Conservation (phyloP, 2,797 vertebrate species). For the Micrastur ruficollis region DNA sequence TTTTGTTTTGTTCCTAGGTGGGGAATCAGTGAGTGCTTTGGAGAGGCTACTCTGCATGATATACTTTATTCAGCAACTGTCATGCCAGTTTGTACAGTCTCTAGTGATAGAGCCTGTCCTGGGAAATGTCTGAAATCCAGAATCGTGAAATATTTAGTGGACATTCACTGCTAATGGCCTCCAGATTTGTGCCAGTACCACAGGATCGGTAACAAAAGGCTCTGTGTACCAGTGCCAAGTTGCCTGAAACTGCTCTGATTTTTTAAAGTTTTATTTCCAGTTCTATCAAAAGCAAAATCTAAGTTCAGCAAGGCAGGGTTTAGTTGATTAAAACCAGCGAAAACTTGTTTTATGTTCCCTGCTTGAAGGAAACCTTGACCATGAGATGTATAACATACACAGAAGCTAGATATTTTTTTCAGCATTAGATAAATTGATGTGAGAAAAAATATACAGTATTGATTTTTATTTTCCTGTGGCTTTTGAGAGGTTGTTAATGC, state of each 20-base stretch:
- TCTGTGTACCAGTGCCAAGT: neutral
- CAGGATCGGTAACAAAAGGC: neutral
- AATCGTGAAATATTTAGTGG: neutral
- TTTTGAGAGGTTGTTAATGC: constrained; percentile 60
- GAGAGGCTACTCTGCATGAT: neutral
- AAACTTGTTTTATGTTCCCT: neutral
- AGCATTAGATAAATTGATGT: constrained; percentile 37
- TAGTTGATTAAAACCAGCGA: neutral
- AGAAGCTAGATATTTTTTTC: neutral
- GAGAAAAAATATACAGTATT: constrained; percentile 32
- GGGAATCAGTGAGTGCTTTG: neutral
- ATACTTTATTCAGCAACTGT: neutral
- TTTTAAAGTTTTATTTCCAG: neutral
- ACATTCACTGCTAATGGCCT: neutral
- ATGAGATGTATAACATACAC: neutral
- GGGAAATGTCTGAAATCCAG: neutral
- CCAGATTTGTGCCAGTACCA: neutral
- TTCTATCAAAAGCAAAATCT: neutral
- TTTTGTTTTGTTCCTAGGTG: neutral
- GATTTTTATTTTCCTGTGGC: constrained; percentile 50
- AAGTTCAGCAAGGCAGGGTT: neutral
- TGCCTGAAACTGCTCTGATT: neutral
- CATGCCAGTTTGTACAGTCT: neutral
- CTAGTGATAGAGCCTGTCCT: neutral
- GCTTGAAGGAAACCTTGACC: neutral